These are phyloP conservation scores for Pseudochromis fuscus DNA, from an alignment of 2,797 vertebrate species.

Conservation along the genomic window DNA sequence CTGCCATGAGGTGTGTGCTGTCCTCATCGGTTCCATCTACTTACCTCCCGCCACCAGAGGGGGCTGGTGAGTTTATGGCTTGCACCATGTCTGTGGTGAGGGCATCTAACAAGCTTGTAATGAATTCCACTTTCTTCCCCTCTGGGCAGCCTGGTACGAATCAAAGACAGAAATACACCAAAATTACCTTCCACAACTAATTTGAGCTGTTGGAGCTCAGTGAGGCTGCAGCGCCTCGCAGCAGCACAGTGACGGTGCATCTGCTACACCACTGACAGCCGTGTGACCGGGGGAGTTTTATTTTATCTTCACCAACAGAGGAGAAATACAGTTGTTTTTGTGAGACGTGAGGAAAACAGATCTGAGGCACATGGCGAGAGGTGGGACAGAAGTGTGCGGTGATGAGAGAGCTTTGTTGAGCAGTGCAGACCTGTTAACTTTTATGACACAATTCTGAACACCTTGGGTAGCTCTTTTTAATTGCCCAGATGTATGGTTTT, in stretches of 20 bases:
- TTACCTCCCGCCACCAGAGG: constrained; percentile 97
- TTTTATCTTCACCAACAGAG: neutral
- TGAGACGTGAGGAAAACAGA: constrained; percentile 30
- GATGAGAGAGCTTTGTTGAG: constrained; percentile 73
- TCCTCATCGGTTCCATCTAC: constrained; percentile 53
- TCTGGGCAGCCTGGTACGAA: constrained; percentile 93
- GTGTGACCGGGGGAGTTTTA: constrained; percentile 18
- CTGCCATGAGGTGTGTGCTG: constrained; percentile 4
- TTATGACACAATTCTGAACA: constrained; percentile 83
- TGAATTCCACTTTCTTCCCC: constrained; percentile 97
- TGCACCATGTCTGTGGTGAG: constrained; percentile 99
- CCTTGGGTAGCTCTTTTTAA: constrained; percentile 83
- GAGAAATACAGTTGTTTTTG: constrained; percentile 41
- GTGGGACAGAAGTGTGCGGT: constrained; percentile 67
- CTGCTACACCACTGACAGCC: constrained; percentile 39
- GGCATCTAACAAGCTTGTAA: constrained; percentile 97
- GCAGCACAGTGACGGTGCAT: constrained; percentile 19
- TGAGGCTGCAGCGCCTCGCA: constrained; percentile 45
- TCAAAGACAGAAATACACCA: constrained; percentile 64
- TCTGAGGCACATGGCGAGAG: constrained; percentile 57
- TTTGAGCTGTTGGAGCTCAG: constrained; percentile 62
- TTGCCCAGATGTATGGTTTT: constrained; percentile 85
- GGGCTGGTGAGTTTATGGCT: constrained; percentile 96
- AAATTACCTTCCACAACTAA: constrained; percentile 69
- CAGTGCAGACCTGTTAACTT: constrained; percentile 83